A percentile compares a stretch with the other conserved stretches of the same genome.
phyloP scores from a whole-genome alignment of 2,113 vertebrate genomes.

The Phainopepla nitens region DNA sequence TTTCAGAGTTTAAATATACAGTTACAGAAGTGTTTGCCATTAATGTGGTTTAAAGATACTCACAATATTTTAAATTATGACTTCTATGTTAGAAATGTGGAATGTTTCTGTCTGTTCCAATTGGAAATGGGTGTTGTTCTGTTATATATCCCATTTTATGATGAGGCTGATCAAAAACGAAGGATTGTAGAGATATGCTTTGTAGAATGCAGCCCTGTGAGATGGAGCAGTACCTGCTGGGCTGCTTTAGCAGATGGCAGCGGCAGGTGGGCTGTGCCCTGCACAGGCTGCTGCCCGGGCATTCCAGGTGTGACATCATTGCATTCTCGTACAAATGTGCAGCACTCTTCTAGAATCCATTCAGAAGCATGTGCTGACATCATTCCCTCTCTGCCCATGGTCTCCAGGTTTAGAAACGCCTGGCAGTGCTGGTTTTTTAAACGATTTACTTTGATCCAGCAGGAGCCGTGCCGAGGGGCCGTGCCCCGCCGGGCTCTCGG shows the following conservation, averaged over 20 bases:
- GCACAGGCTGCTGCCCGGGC: accelerated
- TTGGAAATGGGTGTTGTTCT: neutral
- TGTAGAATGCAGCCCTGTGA: accelerated
- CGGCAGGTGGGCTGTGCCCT: neutral
- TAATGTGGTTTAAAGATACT: neutral
- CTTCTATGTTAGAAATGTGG: neutral
- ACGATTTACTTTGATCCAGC: neutral
- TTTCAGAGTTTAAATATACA: neutral
- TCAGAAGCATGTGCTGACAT: neutral
- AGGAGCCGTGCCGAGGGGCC: neutral
- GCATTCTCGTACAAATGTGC: neutral
- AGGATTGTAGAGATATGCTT: neutral
- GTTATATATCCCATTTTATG: neutral
- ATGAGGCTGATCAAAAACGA: neutral
- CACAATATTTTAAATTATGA: neutral
- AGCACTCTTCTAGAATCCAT: neutral
- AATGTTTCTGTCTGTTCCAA: neutral
- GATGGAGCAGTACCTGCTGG: neutral
- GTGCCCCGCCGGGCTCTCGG: neutral
- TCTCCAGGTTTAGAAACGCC: neutral
- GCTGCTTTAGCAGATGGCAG: neutral
- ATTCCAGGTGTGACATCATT: neutral
- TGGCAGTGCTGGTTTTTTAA: neutral
- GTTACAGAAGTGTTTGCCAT: neutral
- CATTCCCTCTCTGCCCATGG: neutral